Conservation (phyloP, 2,113 vertebrate species). For the Sorex araneus region DNA sequence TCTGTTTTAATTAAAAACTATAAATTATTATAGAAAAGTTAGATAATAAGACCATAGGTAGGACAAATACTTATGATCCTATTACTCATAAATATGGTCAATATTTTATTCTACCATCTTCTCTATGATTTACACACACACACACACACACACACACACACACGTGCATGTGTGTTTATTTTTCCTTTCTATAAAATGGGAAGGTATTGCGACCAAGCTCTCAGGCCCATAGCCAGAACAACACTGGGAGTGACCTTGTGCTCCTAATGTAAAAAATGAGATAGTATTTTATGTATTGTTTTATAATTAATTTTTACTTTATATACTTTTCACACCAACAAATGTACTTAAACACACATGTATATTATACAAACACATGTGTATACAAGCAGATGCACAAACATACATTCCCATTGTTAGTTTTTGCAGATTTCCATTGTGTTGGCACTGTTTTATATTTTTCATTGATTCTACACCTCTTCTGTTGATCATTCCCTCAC, state of each 20-base stretch:
- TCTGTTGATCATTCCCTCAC: neutral
- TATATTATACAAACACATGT: too few relatives aligned
- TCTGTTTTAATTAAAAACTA: constrained; percentile 44
- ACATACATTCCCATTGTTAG: neutral
- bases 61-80: neutral
- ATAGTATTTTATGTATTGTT: neutral
- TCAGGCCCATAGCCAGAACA: too few relatives aligned
- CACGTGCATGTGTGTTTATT: neutral
- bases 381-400: too few relatives aligned
- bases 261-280: neutral
- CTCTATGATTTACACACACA: neutral
- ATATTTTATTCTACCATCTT: neutral
- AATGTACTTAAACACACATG: neutral
- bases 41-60: constrained; percentile 33
- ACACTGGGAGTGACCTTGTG: neutral
- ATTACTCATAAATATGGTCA: neutral
- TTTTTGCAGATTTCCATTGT: neutral
- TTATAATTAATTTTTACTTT: neutral
- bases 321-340: neutral
- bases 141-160: neutral
- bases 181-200: neutral
- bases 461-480: too few relatives aligned
- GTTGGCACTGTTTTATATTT: neutral
- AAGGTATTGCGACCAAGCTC: too few relatives aligned
- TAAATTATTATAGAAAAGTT: neutral